phyloP scores from a whole-genome alignment of 2,888 invertebrate species.

The Acronicta psi region DNA sequence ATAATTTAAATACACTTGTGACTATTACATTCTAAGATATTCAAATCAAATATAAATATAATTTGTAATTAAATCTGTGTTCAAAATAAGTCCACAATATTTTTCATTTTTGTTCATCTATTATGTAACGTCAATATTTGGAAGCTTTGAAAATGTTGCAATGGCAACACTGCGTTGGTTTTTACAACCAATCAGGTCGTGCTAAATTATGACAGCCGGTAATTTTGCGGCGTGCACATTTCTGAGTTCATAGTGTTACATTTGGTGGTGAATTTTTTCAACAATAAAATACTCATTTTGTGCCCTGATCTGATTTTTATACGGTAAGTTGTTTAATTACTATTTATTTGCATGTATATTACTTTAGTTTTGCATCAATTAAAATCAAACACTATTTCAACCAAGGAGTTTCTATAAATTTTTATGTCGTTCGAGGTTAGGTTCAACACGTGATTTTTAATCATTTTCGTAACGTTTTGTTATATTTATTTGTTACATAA shows the following conservation, averaged over 20 bases:
- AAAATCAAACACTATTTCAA: not conserved
- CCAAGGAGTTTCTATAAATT: not conserved
- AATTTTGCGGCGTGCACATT: not conserved
- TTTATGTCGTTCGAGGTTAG: constrained; percentile 2
- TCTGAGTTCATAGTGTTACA: not conserved
- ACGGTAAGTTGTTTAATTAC: not conserved
- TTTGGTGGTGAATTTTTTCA: not conserved
- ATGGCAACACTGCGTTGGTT: not conserved
- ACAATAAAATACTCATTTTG: not conserved
- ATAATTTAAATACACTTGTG: no score
- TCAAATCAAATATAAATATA: no score
- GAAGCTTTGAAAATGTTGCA: not conserved
- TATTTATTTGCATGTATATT: not conserved
- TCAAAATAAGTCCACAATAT: no score
- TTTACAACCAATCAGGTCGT: not conserved
- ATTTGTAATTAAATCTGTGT: no score
- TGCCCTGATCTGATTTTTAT: not conserved
- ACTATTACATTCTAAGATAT: no score
- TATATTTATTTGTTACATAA: not conserved
- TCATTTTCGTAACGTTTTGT: constrained; percentile 1
- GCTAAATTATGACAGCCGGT: not conserved
- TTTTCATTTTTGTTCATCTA: no score
- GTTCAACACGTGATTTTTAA: not conserved
- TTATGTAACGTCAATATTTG: no score
- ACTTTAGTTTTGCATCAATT: not conserved